Evolutionary conservation across 2,888 invertebrate species (phyloP), one percentile per base, ranked within the genome.

Genomic region (Slavum lentiscoides): DNA sequence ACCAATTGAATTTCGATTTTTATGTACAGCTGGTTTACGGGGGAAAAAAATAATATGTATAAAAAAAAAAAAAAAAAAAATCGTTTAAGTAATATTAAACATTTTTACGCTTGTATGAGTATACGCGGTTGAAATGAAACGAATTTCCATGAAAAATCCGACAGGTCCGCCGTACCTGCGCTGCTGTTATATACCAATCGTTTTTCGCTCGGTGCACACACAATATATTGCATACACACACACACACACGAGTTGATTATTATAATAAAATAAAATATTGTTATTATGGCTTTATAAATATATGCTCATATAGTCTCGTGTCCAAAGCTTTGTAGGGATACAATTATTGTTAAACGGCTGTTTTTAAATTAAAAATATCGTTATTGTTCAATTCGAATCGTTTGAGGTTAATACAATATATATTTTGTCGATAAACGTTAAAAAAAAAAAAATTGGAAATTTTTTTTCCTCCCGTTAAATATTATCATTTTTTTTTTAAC

Each of bases 111-210:
- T 80, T 80, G 70, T 70, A 39, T 15, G 62, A 37, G 70, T 69
- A 68, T 30, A 66, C 37, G 4, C 30, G 30, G 53, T 59, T 64
- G 62, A 43, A 70, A 70, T 70, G 77, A 80, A 80, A 80, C 77
- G 62, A 80, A 80, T 80, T 80, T 72, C 77, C 77, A 64, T 80
- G 70, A 62, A 80, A 70, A 80, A 80, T 80, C 53, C 39, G 70
- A 55, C 77, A 62, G 62, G 37, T 72, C 3, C 43, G 8, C 43
- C 21, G 21, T 8, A 43, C 39, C 39, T 39, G 39, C n/a, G 17
- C 8, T 30, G 30, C 30, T 30, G 4, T 30, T 2, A 30, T 69
- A 11, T 69, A 21, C 13, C 11, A 49, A 49, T 1, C 17, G 59
- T 43, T 39, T 67, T 75, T 75, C 30, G 66, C 21, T 67, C 55